Percentiles rank a stretch among this genome's conserved stretches.
Evolutionary conservation across 1,140 invertebrate species (phyloP).

Genomic region (Anadara kagoshimensis): DNA sequence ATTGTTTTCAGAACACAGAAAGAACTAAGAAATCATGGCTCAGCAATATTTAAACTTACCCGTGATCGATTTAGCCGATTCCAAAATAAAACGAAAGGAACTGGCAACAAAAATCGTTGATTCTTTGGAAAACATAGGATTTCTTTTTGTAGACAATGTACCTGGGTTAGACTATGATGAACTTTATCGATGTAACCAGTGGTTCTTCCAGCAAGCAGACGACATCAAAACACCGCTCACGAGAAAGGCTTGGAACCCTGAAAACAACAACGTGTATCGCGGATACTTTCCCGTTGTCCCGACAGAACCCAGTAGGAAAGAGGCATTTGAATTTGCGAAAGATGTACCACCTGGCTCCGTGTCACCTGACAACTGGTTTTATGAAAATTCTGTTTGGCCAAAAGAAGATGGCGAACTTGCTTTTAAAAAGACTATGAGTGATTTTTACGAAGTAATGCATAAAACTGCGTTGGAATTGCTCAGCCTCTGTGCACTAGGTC

Average conservation of each 20-base stretch:
- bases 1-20: too few species aligned
- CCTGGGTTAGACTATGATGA: conserved; percentile 47
- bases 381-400: conserved; percentile 54
- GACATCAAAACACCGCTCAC: conserved; percentile 33
- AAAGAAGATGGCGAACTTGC: conserved; percentile 34
- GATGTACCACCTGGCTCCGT: conserved; percentile 33
- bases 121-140: conserved; percentile 49
- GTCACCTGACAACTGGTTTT: conserved; percentile 45
- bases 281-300: conserved; percentile 50
- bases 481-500: conserved; percentile 41
- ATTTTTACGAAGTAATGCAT: conserved; percentile 35
- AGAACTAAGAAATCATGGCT: too few species aligned
- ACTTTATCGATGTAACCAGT: conserved; percentile 36
- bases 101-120: conserved; percentile 46
- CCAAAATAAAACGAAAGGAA: conserved; percentile 25
- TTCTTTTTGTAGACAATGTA: conserved; percentile 50
- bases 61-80: conserved; percentile 47
- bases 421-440: conserved; percentile 41
- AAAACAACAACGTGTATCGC: conserved; percentile 47
- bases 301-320: conserved; percentile 43
- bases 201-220: conserved; percentile 45
- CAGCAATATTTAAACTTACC: conserved; percentile 20
- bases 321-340: conserved; percentile 52
- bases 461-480: conserved; percentile 41
- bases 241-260: conserved; percentile 48